Evolutionary conservation across 2,113 vertebrate genomes (phyloP), one percentile per base, ranked within the genome.

Genomic region (Sciurus niger): DNA sequence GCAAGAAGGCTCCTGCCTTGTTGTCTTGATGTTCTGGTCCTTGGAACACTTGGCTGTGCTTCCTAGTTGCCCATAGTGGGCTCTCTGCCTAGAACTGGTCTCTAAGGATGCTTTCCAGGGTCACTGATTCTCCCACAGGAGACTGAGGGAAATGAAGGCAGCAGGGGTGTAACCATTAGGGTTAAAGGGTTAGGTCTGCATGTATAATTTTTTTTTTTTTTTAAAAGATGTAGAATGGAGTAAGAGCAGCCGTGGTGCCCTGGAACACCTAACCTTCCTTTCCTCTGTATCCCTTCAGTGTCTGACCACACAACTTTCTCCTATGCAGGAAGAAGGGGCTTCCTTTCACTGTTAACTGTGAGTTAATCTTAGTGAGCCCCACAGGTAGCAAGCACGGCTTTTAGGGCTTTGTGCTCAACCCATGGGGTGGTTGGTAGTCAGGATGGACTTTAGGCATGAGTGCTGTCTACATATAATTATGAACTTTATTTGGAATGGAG

Each of bases 291-390:
- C 20, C 43, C 28, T 51, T 65, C n/a, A 16, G 22, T 20, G 2
- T 51, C 60, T 87, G 20, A 8, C 77, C 43, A n/a, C 20, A 53
- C 6, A 48, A 1, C 28, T 60, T 30, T 68, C 18, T 82, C 8
- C 30, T 14, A 6, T 22, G 4, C 0, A n/a, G 48, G 0, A 28
- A 10, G 11, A 24, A 68, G 2, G 18, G 30, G 8, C 8, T 74
- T 72, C 46, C 16, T 37, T 63, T 76, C 30, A 8, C 78, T 20
- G 13, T 20, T 87, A 32, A n/a, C 40, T 43, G 7, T 34, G 72
- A 78, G 22, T 58, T 43, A 1, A 1, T 55, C 17, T n/a, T 48
- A 74, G 25, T 76, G 73, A 73, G 43, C 37, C 32, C 34, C 67
- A 16, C 14, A 13, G 20, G 82, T 32, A 40, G 37, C 40, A 74